Conservation (phyloP, 1,140 invertebrate species). For the fruit fly (Drosophila melanogaster) region DNA sequence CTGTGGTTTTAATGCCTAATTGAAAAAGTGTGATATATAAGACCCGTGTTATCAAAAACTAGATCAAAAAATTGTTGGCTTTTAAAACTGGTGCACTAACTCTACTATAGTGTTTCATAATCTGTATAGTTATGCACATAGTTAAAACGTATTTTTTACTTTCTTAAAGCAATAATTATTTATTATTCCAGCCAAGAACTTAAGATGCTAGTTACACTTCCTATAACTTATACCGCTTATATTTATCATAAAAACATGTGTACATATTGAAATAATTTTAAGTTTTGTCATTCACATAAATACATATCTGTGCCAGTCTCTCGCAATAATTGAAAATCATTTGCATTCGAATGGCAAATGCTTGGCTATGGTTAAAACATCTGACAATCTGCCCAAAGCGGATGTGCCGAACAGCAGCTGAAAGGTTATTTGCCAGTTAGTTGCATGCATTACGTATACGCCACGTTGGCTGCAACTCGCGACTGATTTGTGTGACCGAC, state of each 20-base stretch:
- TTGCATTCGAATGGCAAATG: constrained; percentile 79
- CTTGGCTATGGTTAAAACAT: constrained; percentile 58
- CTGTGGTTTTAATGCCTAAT: not conserved
- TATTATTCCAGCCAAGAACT: not conserved
- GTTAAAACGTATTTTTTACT: not conserved
- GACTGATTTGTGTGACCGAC: constrained; percentile 19
- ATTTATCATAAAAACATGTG: not conserved
- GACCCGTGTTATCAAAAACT: too few relatives aligned
- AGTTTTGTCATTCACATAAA: constrained; percentile 57
- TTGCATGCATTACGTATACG: constrained; percentile 67
- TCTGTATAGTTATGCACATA: too few relatives aligned
- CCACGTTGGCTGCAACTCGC: constrained; percentile 27
- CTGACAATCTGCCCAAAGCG: constrained; percentile 53
- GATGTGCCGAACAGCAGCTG: constrained; percentile 54
- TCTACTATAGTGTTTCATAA: too few relatives aligned
- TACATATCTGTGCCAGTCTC: constrained; percentile 35
- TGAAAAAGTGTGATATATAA: not conserved
- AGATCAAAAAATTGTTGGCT: too few relatives aligned
- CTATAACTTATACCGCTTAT: constrained; percentile 8
- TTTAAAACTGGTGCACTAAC: too few relatives aligned
- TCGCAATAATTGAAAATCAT: constrained; percentile 65
- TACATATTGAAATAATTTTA: constrained; percentile 40
- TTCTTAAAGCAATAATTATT: not conserved
- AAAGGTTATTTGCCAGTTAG: constrained; percentile 47
- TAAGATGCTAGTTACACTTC: not conserved